A percentile compares a stretch with the other conserved stretches of the same genome.
These are phyloP conservation scores for Myopa tessellatipennis DNA, from an alignment of 2,888 invertebrate genomes.

Conservation along the genomic window DNA sequence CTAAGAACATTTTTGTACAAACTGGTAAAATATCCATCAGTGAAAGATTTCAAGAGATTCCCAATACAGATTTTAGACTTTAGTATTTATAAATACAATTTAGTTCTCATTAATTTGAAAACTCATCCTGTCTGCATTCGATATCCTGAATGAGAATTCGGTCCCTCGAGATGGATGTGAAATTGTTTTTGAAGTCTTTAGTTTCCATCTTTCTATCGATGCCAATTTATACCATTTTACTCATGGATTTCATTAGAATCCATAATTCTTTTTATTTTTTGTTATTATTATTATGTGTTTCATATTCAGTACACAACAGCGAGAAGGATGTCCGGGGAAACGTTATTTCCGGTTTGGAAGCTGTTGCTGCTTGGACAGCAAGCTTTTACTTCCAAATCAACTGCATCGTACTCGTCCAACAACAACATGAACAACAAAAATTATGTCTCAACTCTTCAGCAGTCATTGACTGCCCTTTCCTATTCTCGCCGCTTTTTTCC, in stretches of 20 bases:
- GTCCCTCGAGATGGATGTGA: neutral
- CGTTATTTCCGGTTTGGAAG: conserved; percentile 7
- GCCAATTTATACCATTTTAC: neutral
- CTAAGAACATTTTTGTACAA: neutral
- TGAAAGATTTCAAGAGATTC: neutral
- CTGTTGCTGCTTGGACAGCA: conserved; percentile 7
- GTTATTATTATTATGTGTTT: neutral
- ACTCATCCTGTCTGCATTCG: no score
- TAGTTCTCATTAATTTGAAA: no score
- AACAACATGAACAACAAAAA: neutral
- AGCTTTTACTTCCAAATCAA: neutral
- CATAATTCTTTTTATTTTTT: no score
- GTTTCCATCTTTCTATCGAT: neutral
- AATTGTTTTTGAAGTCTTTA: neutral
- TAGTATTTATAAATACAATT: neutral
- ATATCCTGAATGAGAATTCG: no score
- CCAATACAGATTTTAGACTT: neutral
- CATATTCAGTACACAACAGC: neutral
- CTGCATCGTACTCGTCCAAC: neutral
- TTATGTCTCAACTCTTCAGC: neutral
- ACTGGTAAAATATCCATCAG: no score
- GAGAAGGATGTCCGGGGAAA: no score
- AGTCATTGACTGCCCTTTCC: neutral
- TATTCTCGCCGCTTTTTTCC: neutral
- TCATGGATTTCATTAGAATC: conserved; percentile 15